Conservation (phyloP, 1,140 invertebrate genomes). For the Drosophila lacteicornis region DNA sequence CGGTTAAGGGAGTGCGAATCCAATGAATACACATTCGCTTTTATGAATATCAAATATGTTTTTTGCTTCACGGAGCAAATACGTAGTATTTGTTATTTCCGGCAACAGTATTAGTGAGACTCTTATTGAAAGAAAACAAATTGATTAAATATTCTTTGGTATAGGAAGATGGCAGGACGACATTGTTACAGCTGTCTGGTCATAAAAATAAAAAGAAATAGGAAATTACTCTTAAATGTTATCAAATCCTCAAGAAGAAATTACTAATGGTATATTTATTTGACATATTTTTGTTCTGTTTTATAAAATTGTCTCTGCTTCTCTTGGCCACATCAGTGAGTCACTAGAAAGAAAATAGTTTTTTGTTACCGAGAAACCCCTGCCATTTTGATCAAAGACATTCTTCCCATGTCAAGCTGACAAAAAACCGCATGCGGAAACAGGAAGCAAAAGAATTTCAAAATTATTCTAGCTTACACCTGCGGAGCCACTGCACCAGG, state of each 20-base stretch:
- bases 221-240: not conserved
- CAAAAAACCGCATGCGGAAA: conserved; percentile 9
- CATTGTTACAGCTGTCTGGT: too few species aligned
- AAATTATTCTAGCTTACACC: conserved; percentile 65
- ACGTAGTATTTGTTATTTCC: not conserved
- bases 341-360: not conserved
- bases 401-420: conserved; percentile 2
- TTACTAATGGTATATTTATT: not conserved
- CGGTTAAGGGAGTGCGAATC: conserved; percentile 16
- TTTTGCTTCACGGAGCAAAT: not conserved
- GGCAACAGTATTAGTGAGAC: not conserved
- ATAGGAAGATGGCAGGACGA: not conserved
- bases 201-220: not conserved
- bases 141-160: not conserved
- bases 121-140: not conserved
- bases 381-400: conserved; percentile 3
- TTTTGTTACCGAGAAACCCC: not conserved
- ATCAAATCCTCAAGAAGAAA: not conserved
- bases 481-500: conserved; percentile 27
- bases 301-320: not conserved
- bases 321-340: not conserved
- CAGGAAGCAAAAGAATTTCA: conserved; percentile 43
- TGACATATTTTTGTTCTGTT: not conserved
- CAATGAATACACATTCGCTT: conserved; percentile 12
- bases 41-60: conserved; percentile 9